Conservation (phyloP, 2,113 vertebrate genomes). For the Agelaius tricolor region DNA sequence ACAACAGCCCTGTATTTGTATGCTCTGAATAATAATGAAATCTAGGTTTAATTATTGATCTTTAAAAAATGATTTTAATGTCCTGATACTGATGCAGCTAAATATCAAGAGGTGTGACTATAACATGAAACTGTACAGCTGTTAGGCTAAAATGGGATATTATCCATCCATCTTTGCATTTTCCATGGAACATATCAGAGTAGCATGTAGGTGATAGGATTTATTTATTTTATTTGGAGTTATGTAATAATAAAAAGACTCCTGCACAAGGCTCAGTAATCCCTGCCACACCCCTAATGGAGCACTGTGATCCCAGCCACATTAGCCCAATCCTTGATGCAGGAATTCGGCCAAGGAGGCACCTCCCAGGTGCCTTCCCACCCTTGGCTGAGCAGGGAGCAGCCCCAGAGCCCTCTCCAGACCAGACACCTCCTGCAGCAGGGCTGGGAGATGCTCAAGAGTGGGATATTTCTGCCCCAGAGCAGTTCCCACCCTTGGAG, state of each 20-base stretch:
- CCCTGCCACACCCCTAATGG: not conserved
- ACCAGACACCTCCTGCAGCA: rapidly evolving
- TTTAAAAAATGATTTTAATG: constrained; percentile 2
- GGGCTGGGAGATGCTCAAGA: not conserved
- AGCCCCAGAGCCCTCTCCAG: not conserved
- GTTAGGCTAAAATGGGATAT: not conserved
- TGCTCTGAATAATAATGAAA: constrained; percentile 29
- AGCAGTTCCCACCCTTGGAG: too few relatives aligned
- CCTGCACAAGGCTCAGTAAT: not conserved
- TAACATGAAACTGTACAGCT: not conserved
- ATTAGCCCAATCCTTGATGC: not conserved
- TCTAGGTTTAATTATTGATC: constrained; percentile 25
- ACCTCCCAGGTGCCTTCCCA: not conserved
- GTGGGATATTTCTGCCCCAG: not conserved
- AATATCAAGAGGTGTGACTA: constrained; percentile 14
- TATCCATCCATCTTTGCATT: not conserved
- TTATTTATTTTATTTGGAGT: constrained; percentile 26
- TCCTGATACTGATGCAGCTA: not conserved
- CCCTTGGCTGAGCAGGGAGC: not conserved
- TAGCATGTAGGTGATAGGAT: not conserved
- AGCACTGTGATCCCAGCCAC: not conserved
- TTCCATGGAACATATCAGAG: not conserved
- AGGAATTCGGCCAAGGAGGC: not conserved
- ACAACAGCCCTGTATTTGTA: not conserved
- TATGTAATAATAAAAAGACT: not conserved